A percentile compares a stretch with the other conserved stretches of the same genome.
phyloP scores from a whole-genome alignment of 2,888 invertebrate species.

The Oscheius sp. region DNA sequence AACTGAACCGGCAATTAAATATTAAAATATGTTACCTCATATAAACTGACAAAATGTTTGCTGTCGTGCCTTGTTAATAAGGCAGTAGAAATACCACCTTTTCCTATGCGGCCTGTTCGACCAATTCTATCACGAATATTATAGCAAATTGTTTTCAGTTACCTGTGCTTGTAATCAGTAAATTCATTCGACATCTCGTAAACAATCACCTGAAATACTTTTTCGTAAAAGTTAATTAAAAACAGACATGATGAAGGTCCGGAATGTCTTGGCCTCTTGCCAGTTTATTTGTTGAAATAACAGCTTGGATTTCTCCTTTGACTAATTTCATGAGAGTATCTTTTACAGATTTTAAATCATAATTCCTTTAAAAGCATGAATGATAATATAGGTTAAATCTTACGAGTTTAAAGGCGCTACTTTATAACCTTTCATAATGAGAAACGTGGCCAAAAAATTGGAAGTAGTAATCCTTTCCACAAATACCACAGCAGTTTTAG shows the following conservation, averaged over 20 bases:
- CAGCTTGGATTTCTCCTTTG: constrained; percentile 30
- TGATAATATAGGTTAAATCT: neutral
- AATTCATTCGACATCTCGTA: constrained; percentile 34
- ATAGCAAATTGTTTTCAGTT: too few species aligned
- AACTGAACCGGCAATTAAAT: constrained; percentile 10
- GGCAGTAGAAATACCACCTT: constrained; percentile 37
- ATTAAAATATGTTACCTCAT: neutral
- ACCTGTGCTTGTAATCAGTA: constrained; percentile 27
- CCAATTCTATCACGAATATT: neutral
- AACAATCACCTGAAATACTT: constrained; percentile 23
- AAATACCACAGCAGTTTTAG: constrained; percentile 22
- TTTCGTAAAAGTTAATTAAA: neutral
- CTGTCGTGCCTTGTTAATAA: neutral
- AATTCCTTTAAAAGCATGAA: constrained; percentile 5
- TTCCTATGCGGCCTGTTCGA: constrained; percentile 28
- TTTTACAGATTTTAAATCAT: constrained; percentile 7
- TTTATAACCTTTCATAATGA: constrained; percentile 19
- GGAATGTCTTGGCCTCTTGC: constrained; percentile 36
- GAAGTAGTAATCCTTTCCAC: constrained; percentile 23
- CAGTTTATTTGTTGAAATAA: constrained; percentile 33
- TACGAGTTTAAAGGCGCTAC: constrained; percentile 33
- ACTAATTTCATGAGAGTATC: neutral
- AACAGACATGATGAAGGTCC: constrained; percentile 28
- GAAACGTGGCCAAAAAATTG: constrained; percentile 25
- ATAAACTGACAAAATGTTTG: neutral